Evolutionary conservation across 2,888 invertebrate genomes (phyloP).

Genomic region (Drosophila infuscata): DNA sequence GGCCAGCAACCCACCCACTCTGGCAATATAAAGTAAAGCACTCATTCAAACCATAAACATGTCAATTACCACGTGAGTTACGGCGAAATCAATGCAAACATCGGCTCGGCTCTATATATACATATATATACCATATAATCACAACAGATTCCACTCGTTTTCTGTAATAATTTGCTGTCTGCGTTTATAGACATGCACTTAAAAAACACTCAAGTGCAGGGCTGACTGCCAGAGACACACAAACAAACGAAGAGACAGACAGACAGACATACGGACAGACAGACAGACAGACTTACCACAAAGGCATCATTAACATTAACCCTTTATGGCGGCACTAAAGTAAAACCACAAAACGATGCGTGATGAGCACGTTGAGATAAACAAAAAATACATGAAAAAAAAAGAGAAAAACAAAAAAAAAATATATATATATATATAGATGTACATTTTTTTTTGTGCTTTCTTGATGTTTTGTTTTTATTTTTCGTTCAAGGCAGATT

Average conservation of each 20-base stretch:
- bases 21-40: constrained; percentile 40
- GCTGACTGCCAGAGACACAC: constrained; percentile 56
- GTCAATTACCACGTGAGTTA: constrained; percentile 78
- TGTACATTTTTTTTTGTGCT: constrained; percentile 22
- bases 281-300: constrained; percentile 37
- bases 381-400: constrained; percentile 50
- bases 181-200: constrained; percentile 76
- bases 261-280: neutral
- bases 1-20: neutral
- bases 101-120: neutral
- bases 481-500: constrained; percentile 53
- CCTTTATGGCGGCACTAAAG: constrained; percentile 78
- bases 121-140: neutral
- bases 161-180: constrained; percentile 69
- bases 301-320: constrained; percentile 77
- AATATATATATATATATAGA: neutral
- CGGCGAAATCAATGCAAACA: constrained; percentile 72
- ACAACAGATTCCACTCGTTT: constrained; percentile 46
- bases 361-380: constrained; percentile 80
- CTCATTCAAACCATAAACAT: constrained; percentile 68
- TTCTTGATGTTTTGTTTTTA: constrained; percentile 20
- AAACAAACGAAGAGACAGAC: constrained; percentile 2
- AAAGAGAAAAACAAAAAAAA: neutral
- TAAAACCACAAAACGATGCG: constrained; percentile 76
- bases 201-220: constrained; percentile 77